A percentile compares a stretch with the other conserved stretches of the same genome.
Evolutionary conservation across 2,888 invertebrate genomes (phyloP).

Genomic region (Yponomeuta evonymella): DNA sequence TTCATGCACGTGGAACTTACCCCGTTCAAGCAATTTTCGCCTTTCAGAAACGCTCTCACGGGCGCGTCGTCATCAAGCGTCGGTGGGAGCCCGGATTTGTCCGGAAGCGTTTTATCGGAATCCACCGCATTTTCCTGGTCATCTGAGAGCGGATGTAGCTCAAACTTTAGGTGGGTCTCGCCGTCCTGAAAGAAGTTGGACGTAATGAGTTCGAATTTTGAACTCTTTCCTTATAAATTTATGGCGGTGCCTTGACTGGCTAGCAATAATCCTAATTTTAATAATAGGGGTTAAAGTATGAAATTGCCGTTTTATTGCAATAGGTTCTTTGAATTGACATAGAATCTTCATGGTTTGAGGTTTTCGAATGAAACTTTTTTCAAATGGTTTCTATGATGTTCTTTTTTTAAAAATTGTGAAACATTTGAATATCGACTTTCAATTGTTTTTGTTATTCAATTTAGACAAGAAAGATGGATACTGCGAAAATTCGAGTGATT

Average conservation of each 20-base stretch:
- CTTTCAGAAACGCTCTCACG: conserved; percentile 86
- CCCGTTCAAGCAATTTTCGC: conserved; percentile 90
- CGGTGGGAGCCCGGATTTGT: conserved; percentile 43
- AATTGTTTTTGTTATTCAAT: too few species aligned
- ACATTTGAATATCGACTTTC: too few species aligned
- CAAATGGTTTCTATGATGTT: too few species aligned
- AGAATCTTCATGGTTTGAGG: too few species aligned
- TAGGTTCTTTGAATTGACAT: too few species aligned
- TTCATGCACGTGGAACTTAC: conserved; percentile 62
- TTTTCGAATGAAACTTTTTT: too few species aligned
- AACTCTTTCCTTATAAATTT: not conserved
- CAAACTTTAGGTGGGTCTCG: conserved; percentile 79
- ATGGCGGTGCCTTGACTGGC: not conserved
- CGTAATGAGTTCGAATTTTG: not conserved
- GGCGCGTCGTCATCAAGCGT: conserved; percentile 78
- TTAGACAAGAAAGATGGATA: too few species aligned
- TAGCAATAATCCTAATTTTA: too few species aligned
- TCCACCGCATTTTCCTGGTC: conserved; percentile 28
- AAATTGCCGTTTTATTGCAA: too few species aligned
- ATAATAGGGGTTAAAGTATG: too few species aligned
- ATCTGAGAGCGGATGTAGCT: conserved; percentile 78
- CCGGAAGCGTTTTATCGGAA: conserved; percentile 27
- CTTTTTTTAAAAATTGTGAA: too few species aligned
- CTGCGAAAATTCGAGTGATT: too few species aligned
- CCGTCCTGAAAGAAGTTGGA: conserved; percentile 70